These are phyloP conservation scores for Sycophaga agraensis DNA, from an alignment of 1,140 invertebrate genomes.

Conservation along the genomic window DNA sequence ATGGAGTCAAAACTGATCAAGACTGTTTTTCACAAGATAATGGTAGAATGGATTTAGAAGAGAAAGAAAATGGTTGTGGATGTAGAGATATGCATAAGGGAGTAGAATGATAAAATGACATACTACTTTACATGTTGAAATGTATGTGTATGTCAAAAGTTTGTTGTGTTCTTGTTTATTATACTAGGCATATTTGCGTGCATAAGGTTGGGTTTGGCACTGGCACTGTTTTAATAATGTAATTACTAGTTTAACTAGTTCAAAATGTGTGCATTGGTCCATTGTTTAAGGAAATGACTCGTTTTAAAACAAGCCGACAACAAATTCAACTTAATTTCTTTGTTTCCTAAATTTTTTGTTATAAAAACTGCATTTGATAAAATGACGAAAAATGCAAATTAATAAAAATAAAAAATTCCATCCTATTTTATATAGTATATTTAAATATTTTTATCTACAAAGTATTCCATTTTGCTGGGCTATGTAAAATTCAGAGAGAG, in stretches of 20 bases:
- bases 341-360: slow-evolving; percentile 19
- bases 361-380: slow-evolving; percentile 23
- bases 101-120: slow-evolving; percentile 44
- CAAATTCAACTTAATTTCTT: slow-evolving; percentile 9
- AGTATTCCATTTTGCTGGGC: slow-evolving; percentile 2
- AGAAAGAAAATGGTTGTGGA: slow-evolving; percentile 27
- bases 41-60: slow-evolving; percentile 8
- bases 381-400: slow-evolving; percentile 20
- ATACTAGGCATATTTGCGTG: slow-evolving; percentile 52
- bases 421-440: slow-evolving; percentile 20
- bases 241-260: slow-evolving; percentile 27
- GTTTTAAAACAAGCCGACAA: slow-evolving; percentile 20
- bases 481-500: slow-evolving; percentile 14
- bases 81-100: slow-evolving; percentile 30
- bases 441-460: slow-evolving; percentile 16
- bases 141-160: slow-evolving; percentile 55
- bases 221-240: slow-evolving; percentile 30
- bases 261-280: slow-evolving; percentile 20
- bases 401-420: slow-evolving; percentile 24
- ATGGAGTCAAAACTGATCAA: slow-evolving; percentile 4
- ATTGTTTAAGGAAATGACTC: slow-evolving; percentile 12
- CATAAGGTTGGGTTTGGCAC: slow-evolving; percentile 39
- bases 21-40: slow-evolving; percentile 16
- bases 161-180: slow-evolving; percentile 58
- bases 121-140: slow-evolving; percentile 55